Conservation (phyloP, 1,140 invertebrate genomes). For the Acromyrmex echinatior region DNA sequence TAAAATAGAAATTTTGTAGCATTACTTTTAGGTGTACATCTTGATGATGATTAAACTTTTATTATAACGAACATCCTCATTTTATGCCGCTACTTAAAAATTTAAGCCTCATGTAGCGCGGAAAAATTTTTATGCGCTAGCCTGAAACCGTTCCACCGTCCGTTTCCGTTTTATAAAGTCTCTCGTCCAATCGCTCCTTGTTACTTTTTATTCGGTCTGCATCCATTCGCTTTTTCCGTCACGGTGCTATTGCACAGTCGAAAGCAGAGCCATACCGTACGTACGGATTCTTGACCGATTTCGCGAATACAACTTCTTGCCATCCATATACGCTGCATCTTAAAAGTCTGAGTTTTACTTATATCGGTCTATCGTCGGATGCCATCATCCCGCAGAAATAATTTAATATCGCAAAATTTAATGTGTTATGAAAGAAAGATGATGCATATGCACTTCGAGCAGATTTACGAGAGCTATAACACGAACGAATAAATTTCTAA, state of each 20-base stretch:
- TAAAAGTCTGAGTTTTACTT: conserved; percentile 19
- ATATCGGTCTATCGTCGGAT: too few species aligned
- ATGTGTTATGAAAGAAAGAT: not conserved
- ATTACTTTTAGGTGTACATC: not conserved
- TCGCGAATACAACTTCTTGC: conserved; percentile 45
- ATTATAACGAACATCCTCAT: not conserved
- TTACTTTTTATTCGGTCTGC: conserved; percentile 32
- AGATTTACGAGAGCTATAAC: conserved; percentile 5
- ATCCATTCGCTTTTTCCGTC: conserved; percentile 26
- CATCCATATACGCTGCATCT: not conserved
- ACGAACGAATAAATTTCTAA: conserved; percentile 35
- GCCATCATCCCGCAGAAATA: not conserved
- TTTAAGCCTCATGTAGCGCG: conserved; percentile 8
- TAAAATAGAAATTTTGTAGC: not conserved
- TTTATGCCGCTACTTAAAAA: not conserved
- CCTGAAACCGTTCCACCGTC: not conserved
- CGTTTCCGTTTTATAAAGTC: conserved; percentile 10
- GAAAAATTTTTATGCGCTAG: conserved; percentile 22
- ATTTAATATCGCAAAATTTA: conserved; percentile 10
- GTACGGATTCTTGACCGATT: conserved; percentile 63
- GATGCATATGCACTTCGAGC: not conserved
- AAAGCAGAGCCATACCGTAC: conserved; percentile 56
- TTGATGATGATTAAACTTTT: not conserved
- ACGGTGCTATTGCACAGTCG: conserved; percentile 32
- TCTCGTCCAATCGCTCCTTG: conserved; percentile 13